Percentiles rank a stretch among this genome's conserved stretches.
These are phyloP conservation scores for Spea multiplicata DNA, from an alignment of 2,113 vertebrate genomes.

Conservation along the genomic window DNA sequence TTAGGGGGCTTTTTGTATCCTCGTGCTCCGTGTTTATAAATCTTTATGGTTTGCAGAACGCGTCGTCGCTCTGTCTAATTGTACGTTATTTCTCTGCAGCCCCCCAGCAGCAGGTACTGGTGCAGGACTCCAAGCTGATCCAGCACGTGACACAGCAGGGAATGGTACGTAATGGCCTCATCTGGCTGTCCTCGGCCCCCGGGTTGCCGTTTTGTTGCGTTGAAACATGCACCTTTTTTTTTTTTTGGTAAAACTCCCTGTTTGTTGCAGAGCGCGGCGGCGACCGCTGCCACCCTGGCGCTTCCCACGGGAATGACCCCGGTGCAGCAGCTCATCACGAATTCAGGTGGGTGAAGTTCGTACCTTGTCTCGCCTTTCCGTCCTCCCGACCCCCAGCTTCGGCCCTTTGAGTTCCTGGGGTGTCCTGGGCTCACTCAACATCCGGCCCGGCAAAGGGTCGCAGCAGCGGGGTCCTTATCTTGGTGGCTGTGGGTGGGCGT, in stretches of 20 bases:
- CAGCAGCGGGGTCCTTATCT: too few species aligned
- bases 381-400: too few species aligned
- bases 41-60: too few species aligned
- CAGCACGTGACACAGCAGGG: constrained; percentile 91
- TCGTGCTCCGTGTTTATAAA: too few species aligned
- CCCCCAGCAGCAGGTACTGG: constrained; percentile 92
- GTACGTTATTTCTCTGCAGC: constrained; percentile 60
- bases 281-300: constrained; percentile 91
- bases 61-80: too few species aligned
- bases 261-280: constrained; percentile 86
- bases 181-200: background rate
- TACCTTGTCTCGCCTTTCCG: background rate
- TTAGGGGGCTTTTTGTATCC: too few species aligned
- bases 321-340: constrained; percentile 91
- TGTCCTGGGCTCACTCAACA: too few species aligned
- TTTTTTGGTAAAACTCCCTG: constrained; percentile 7
- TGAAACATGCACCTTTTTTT: background rate
- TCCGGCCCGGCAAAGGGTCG: too few species aligned
- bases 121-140: constrained; percentile 87
- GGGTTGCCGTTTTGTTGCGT: background rate
- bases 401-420: too few species aligned
- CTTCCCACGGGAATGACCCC: constrained; percentile 88
- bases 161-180: constrained; percentile 74
- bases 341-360: constrained; percentile 73
- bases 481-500: too few species aligned